Percentiles rank a stretch among this genome's conserved stretches.
Evolutionary conservation across 2,797 vertebrate genomes (phyloP).

Genomic region (Hipposideros larvatus): DNA sequence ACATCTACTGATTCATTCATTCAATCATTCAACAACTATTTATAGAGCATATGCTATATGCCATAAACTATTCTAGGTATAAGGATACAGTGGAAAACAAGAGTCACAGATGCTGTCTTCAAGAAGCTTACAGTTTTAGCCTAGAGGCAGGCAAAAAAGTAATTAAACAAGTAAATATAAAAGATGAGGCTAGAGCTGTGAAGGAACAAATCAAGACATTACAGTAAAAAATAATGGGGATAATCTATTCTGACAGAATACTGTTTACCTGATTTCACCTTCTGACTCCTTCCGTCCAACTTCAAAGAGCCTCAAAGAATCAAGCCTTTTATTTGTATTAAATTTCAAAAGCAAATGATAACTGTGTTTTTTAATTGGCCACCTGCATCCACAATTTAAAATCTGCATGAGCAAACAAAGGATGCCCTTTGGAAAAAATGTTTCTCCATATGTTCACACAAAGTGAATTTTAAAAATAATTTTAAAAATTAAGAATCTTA

Average conservation of each 20-base stretch:
- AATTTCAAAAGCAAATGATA: slow-evolving; percentile 69
- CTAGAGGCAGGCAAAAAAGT: not conserved
- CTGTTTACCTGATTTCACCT: not conserved
- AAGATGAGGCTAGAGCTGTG: slow-evolving; percentile 17
- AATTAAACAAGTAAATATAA: not conserved
- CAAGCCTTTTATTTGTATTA: slow-evolving; percentile 59
- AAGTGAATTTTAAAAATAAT: slow-evolving; percentile 71
- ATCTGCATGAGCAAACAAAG: slow-evolving; percentile 68
- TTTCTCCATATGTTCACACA: slow-evolving; percentile 76
- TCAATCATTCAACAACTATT: not conserved
- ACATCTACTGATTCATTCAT: not conserved
- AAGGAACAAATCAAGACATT: not conserved
- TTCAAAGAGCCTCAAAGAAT: slow-evolving; percentile 59
- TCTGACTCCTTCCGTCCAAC: not conserved
- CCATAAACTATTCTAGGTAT: slow-evolving; percentile 14
- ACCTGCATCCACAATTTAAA: slow-evolving; percentile 71
- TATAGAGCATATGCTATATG: not conserved
- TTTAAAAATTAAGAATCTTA: slow-evolving; percentile 73
- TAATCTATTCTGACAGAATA: not conserved
- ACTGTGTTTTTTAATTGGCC: slow-evolving; percentile 66
- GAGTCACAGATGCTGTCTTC: not conserved
- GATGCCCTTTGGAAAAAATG: slow-evolving; percentile 69
- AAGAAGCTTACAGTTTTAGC: slow-evolving; percentile 52
- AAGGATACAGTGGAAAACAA: not conserved
- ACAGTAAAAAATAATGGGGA: not conserved